Conservation (phyloP, 2,888 invertebrate species). For the Meandrusa payeni region DNA sequence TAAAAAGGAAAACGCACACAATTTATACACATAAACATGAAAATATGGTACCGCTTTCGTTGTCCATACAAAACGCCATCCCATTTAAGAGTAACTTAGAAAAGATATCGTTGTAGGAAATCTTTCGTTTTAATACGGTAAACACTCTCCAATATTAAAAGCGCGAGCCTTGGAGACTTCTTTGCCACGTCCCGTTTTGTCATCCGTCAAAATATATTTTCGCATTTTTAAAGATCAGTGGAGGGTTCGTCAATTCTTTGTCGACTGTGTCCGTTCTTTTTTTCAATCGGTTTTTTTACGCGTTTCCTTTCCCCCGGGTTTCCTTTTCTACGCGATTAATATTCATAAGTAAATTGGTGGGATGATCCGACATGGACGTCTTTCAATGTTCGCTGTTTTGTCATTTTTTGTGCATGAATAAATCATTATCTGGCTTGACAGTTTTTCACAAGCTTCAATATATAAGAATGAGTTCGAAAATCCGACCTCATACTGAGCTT, state of each 20-base stretch:
- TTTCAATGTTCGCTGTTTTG: constrained; percentile 29
- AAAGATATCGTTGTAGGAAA: constrained; percentile 12
- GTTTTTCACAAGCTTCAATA: too few species aligned
- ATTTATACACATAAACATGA: too few species aligned
- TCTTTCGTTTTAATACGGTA: constrained; percentile 30
- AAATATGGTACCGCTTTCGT: neutral
- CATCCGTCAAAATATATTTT: constrained; percentile 77
- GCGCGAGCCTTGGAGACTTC: constrained; percentile 52
- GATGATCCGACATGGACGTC: constrained; percentile 41
- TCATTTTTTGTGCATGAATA: constrained; percentile 13
- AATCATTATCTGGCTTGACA: too few species aligned
- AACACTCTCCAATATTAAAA: constrained; percentile 71
- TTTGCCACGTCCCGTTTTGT: constrained; percentile 58
- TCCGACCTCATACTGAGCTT: too few species aligned
- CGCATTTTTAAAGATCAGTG: constrained; percentile 53
- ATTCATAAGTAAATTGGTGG: constrained; percentile 77
- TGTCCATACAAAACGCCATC: constrained; percentile 11
- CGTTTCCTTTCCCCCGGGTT: constrained; percentile 36
- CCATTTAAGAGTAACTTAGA: constrained; percentile 4
- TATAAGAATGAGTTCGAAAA: too few species aligned
- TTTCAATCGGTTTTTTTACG: constrained; percentile 14
- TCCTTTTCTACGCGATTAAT: constrained; percentile 63
- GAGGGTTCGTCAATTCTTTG: constrained; percentile 54
- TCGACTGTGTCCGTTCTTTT: constrained; percentile 50
- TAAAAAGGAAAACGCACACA: too few species aligned